Evolutionary conservation across 2,113 vertebrate species (phyloP).

Genomic region (Leuciscus idus): DNA sequence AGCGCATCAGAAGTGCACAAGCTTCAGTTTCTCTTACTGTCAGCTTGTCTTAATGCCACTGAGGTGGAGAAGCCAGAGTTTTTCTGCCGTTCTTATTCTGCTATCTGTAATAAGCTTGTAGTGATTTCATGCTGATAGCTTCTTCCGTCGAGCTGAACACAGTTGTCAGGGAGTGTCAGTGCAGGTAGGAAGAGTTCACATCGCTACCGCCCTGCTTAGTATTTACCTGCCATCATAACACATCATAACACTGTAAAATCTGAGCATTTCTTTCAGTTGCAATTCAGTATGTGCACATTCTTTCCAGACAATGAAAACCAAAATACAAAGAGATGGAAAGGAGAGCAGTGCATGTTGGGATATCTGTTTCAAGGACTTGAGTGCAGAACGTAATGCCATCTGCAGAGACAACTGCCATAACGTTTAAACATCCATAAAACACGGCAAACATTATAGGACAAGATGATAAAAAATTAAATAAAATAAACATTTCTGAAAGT

Average conservation of each 20-base stretch:
- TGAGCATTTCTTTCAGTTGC: neutral
- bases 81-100: conserved; percentile 63
- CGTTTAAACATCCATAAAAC: neutral
- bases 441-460: neutral
- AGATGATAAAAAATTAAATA: neutral
- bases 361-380: neutral
- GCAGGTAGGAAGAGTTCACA: conserved; percentile 1
- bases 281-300: neutral
- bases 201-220: neutral
- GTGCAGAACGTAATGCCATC: neutral
- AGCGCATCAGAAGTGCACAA: conserved; percentile 69
- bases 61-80: conserved; percentile 66
- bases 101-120: conserved; percentile 61
- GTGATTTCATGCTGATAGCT: conserved; percentile 50
- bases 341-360: neutral
- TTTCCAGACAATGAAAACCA: neutral
- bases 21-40: conserved; percentile 70
- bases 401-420: neutral
- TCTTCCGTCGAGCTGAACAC: conserved; percentile 52
- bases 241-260: neutral
- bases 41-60: conserved; percentile 54
- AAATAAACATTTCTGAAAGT: neutral
- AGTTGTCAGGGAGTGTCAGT: conserved; percentile 60
- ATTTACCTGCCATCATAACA: neutral
- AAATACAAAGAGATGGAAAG: neutral